Conservation (phyloP, 2,888 invertebrate genomes). For the Macrosiphum euphorbiae region DNA sequence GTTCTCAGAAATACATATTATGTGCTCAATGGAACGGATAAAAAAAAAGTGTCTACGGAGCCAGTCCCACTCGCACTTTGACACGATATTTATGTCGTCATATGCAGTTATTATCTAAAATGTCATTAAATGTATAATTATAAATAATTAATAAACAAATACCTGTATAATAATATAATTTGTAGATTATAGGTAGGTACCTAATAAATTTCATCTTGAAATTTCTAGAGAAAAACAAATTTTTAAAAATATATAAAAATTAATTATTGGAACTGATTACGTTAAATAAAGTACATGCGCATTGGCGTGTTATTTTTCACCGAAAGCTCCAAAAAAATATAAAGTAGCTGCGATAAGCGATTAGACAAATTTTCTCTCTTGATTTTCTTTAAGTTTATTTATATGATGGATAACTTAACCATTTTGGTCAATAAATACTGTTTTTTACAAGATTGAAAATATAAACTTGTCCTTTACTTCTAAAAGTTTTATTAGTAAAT, state of each 20-base stretch:
- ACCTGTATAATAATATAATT: neutral
- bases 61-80: neutral
- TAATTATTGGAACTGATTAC: neutral
- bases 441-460: neutral
- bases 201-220: neutral
- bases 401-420: neutral
- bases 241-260: neutral
- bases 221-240: neutral
- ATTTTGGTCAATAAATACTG: neutral
- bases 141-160: neutral
- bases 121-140: neutral
- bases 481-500: neutral
- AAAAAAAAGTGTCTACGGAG: constrained; percentile 8
- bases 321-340: too few relatives aligned
- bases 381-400: neutral
- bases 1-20: neutral
- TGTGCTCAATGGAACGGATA: neutral
- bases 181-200: neutral
- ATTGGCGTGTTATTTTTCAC: neutral
- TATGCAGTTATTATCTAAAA: neutral
- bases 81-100: neutral
- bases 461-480: neutral
- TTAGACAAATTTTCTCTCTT: neutral
- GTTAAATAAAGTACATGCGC: neutral
- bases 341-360: neutral